Percentiles rank a stretch among this genome's conserved stretches.
These are phyloP conservation scores for Sphecodes monilicornis DNA, from an alignment of 2,888 invertebrate species.

Conservation along the genomic window DNA sequence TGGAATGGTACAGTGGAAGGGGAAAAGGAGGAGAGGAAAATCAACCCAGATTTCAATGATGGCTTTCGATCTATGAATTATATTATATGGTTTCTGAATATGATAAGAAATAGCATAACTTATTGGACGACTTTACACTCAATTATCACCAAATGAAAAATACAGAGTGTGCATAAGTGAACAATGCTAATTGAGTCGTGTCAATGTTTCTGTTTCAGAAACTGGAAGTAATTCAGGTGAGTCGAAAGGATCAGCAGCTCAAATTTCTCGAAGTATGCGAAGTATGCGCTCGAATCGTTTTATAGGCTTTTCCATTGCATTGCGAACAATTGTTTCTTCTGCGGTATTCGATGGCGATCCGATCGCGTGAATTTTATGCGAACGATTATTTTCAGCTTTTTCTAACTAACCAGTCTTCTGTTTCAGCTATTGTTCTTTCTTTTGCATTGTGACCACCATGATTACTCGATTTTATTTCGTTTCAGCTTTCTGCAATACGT, in stretches of 20 bases:
- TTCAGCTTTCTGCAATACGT: slow-evolving; percentile 15
- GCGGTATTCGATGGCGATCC: background rate
- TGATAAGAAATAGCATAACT: background rate
- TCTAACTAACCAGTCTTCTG: slow-evolving; percentile 12
- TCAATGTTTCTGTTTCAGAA: slow-evolving; percentile 75
- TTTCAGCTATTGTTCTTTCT: slow-evolving; percentile 39
- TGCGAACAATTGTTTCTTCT: slow-evolving; percentile 38
- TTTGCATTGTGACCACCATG: background rate
- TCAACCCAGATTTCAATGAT: too few species aligned
- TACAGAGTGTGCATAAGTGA: background rate
- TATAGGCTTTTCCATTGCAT: slow-evolving; percentile 19
- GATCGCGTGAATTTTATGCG: background rate
- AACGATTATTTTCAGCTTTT: slow-evolving; percentile 45
- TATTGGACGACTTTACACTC: background rate
- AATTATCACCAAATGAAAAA: too few species aligned
- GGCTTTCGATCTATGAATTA: too few species aligned
- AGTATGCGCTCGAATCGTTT: slow-evolving; percentile 63
- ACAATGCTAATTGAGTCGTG: background rate
- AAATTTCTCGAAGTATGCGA: slow-evolving; percentile 49
- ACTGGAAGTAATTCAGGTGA: slow-evolving; percentile 77
- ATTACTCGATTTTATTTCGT: slow-evolving; percentile 13
- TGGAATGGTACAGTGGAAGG: too few species aligned
- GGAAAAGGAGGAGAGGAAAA: too few species aligned
- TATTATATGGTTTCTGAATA: too few species aligned
- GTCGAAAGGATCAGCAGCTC: slow-evolving; percentile 50